A percentile compares a stretch with the other conserved stretches of the same genome.
Conservation (phyloP, 2,888 invertebrate species). For the Tortricodes alternella region DNA sequence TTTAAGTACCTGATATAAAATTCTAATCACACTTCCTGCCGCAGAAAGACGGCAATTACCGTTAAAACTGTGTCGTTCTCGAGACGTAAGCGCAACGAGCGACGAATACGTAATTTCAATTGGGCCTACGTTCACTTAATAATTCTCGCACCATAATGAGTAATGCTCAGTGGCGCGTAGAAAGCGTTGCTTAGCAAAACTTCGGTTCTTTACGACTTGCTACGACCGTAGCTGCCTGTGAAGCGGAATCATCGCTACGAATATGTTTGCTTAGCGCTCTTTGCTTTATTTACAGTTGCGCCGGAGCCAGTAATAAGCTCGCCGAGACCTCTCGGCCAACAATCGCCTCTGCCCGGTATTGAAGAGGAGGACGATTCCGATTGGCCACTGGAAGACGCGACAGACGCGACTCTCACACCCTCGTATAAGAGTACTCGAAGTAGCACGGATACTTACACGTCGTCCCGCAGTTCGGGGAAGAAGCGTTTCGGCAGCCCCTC, state of each 20-base stretch:
- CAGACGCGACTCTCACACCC: constrained; percentile 75
- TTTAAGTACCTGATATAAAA: constrained; percentile 30
- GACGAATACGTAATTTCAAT: constrained; percentile 60
- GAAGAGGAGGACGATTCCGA: constrained; percentile 91
- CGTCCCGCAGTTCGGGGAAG: constrained; percentile 77
- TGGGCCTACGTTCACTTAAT: constrained; percentile 36
- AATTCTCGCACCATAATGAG: constrained; percentile 34
- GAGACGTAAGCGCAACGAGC: constrained; percentile 44
- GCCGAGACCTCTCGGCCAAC: constrained; percentile 84
- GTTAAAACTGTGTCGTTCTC: constrained; percentile 44
- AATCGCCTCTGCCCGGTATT: constrained; percentile 90
- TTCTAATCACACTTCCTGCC: constrained; percentile 35
- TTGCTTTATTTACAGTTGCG: constrained; percentile 76
- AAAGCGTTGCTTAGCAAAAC: constrained; percentile 50
- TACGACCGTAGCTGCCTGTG: constrained; percentile 35
- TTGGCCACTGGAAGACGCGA: constrained; percentile 78
- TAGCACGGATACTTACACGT: constrained; percentile 77
- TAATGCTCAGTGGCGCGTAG: constrained; percentile 30
- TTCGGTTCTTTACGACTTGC: constrained; percentile 19
- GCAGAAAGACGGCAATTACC: constrained; percentile 49
- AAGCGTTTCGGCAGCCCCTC: constrained; percentile 82
- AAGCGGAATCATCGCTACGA: not conserved
- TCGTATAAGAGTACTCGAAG: constrained; percentile 79
- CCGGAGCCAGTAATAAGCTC: constrained; percentile 79
- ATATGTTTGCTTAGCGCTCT: constrained; percentile 48